phyloP scores from a whole-genome alignment of 2,113 vertebrate species.

The Micronycteris hirsuta region DNA sequence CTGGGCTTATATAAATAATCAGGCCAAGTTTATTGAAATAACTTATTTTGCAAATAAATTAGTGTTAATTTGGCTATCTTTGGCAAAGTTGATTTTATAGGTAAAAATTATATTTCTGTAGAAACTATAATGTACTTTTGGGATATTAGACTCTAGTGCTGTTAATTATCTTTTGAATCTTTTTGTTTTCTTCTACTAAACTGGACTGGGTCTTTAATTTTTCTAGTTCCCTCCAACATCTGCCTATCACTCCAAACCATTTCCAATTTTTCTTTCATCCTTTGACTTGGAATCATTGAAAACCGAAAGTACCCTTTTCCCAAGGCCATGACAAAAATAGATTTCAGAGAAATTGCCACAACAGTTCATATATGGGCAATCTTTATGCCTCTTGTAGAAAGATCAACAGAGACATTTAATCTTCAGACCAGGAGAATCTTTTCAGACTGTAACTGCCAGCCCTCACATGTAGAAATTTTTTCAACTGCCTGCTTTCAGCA shows the following conservation, averaged over 20 bases:
- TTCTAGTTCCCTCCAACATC: not conserved
- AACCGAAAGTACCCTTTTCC: not conserved
- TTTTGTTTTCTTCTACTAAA: not conserved
- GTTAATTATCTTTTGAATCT: not conserved
- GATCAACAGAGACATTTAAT: not conserved
- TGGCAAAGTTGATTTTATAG: not conserved
- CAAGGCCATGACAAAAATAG: not conserved
- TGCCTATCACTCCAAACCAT: not conserved
- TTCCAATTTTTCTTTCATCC: not conserved
- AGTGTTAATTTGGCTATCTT: not conserved
- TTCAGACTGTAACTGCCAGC: not conserved
- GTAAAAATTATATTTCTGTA: not conserved
- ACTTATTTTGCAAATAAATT: not conserved
- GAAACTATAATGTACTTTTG: not conserved
- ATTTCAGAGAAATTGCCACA: not conserved
- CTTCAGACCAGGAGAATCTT: not conserved
- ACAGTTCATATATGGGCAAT: not conserved
- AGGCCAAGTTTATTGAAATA: not conserved
- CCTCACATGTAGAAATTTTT: not conserved
- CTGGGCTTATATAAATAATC: not conserved
- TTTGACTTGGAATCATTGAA: not conserved
- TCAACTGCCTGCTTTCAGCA: not conserved
- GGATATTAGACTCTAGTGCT: not conserved
- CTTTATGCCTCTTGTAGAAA: not conserved
- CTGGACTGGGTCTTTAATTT: not conserved